Base-by-base conservation (phyloP, 2,797 vertebrate species). In the Propithecus deckenii region DNA sequence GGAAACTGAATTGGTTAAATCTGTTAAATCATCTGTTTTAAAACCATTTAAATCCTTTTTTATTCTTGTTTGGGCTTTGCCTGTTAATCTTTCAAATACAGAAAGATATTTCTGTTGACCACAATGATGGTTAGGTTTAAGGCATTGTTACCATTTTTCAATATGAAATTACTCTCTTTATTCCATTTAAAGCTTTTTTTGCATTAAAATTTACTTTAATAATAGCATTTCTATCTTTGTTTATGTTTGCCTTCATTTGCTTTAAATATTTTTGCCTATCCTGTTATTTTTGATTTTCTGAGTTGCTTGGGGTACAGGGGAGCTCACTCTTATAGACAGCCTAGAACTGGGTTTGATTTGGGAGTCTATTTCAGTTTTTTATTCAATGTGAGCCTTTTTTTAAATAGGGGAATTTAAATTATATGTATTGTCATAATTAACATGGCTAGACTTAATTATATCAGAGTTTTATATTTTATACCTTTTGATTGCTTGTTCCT, bases 41-140 rank as follows among this genome's bases (percentile, higher is more conserved):
- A 95, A 96, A 59, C 14, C 46, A 84, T 30, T 89, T 75, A 80
- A 84, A 89, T 94, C 38, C 4, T 88, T 79, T 43, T 63, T 61
- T 6, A 46, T 50, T 7, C 25, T 96, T 55, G 20, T 71, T 87
- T 87, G 32, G 6, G 41, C 72, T 78, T 86, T 71, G 14, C 18
- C 20, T 76, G 4, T 87, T 87, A 84, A 38, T 76, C 52, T 96
- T 89, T 92, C 7, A 95, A 55, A 80, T 30, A 86, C 9, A 50
- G 28, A 52, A 35, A 25, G 23, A 23, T 41, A 41, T 63, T 80
- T 96, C 48, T 88, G 28, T 50, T 9, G 86, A 48, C 46, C 28
- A 72, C 17, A 61, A 15, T 81, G 78, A 69, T 71, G 41, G 15
- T 32, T 52, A 76, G 4, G 22, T n/a, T 50, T 61, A 61, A 46